These are phyloP conservation scores for Pollenia angustigena DNA, from an alignment of 2,888 invertebrate species.

Conservation along the genomic window DNA sequence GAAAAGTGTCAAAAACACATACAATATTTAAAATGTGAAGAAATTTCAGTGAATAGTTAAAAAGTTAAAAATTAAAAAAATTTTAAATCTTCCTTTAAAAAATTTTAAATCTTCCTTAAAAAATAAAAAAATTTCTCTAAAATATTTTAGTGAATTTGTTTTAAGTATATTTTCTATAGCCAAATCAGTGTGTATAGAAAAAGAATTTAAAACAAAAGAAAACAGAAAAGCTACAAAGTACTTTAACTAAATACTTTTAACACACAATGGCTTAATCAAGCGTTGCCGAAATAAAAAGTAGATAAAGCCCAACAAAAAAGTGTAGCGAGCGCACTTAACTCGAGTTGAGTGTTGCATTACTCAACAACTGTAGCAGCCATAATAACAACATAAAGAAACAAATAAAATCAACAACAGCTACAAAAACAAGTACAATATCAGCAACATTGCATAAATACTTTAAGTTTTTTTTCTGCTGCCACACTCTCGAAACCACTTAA, in stretches of 20 bases:
- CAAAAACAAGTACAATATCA: conserved; percentile 27
- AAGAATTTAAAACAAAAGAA: conserved; percentile 28
- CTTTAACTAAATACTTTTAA: conserved; percentile 70
- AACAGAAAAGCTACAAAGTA: conserved; percentile 43
- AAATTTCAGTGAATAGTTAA: no score
- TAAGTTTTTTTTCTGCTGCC: conserved; percentile 46
- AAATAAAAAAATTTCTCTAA: no score
- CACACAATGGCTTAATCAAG: conserved; percentile 73
- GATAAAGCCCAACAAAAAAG: conserved; percentile 18
- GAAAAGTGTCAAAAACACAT: no score
- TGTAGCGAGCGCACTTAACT: conserved; percentile 61
- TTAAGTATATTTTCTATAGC: conserved; percentile 28
- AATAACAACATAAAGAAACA: conserved; percentile 34
- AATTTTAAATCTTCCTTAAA: neutral
- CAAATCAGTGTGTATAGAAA: conserved; percentile 43
- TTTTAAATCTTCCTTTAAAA: neutral
- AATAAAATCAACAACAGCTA: conserved; percentile 43
- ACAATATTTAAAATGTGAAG: no score
- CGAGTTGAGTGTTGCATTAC: conserved; percentile 65
- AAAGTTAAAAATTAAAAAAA: no score
- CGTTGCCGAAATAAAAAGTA: conserved; percentile 48
- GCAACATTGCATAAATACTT: conserved; percentile 5
- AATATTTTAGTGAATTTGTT: neutral
- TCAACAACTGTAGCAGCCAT: conserved; percentile 51
- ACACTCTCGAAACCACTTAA: conserved; percentile 61